Conservation (phyloP, 2,888 invertebrate species). For the Epiblema foenella region DNA sequence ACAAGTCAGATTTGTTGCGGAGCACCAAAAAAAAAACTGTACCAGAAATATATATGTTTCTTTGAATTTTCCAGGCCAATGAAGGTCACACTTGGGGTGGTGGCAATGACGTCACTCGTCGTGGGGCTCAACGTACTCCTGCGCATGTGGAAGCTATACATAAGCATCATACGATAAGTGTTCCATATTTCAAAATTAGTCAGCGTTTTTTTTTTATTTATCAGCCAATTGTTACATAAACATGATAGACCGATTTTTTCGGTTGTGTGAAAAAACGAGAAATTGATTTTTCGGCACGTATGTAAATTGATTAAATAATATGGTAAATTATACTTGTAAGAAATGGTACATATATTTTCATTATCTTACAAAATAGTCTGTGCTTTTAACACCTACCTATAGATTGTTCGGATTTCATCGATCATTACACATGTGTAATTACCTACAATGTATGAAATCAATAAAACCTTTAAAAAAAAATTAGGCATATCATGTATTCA, state of each 20-base stretch:
- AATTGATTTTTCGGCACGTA: not conserved
- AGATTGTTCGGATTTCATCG: no score
- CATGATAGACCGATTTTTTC: not conserved
- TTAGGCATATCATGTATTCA: not conserved
- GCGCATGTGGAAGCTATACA: conserved; percentile 59
- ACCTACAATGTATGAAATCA: no score
- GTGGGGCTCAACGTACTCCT: conserved; percentile 68
- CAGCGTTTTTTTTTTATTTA: not conserved
- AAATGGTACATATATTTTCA: not conserved
- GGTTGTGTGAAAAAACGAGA: not conserved
- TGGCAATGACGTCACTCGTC: conserved; percentile 69
- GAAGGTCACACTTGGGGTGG: conserved; percentile 76
- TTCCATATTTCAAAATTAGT: not conserved
- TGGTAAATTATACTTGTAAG: not conserved
- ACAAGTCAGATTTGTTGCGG: no score
- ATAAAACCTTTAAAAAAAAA: no score
- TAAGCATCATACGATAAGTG: not conserved
- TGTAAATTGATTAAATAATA: not conserved
- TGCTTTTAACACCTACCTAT: no score
- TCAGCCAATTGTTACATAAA: not conserved
- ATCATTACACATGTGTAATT: no score
- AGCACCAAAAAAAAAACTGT: no score
- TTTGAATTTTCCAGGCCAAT: conserved; percentile 64
- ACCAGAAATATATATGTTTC: not conserved
- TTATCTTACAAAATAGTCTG: not conserved